Evolutionary conservation across 2,888 invertebrate species (phyloP).

Genomic region (Apotomis capreana): DNA sequence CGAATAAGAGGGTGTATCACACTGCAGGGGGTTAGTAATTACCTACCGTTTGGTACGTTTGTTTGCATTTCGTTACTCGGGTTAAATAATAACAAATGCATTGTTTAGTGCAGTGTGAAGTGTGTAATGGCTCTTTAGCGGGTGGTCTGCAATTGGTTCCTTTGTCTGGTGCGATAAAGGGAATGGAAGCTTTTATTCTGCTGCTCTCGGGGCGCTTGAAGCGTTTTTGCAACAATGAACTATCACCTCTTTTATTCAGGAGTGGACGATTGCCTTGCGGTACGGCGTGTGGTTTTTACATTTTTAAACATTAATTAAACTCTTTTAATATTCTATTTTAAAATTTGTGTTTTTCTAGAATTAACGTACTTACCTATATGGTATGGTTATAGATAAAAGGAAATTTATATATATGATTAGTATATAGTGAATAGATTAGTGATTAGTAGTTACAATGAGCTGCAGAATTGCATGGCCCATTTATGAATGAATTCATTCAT

Average conservation of each 20-base stretch:
- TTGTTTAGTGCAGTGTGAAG: constrained; percentile 63
- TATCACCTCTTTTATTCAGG: constrained; percentile 21
- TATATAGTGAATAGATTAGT: no score
- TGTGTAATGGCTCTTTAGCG: constrained; percentile 60
- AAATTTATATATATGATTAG: no score
- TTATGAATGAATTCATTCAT: no score
- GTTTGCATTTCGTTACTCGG: constrained; percentile 65
- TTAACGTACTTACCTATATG: no score
- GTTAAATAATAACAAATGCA: constrained; percentile 76
- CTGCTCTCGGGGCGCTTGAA: constrained; percentile 26
- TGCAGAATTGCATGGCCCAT: no score
- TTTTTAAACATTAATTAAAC: constrained; percentile 1
- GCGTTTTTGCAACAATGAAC: constrained; percentile 23
- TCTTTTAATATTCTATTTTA: neutral
- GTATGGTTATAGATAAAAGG: no score
- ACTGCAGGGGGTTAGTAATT: constrained; percentile 69
- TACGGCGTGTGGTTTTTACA: constrained; percentile 9
- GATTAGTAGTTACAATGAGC: no score
- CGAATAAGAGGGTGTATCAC: constrained; percentile 58
- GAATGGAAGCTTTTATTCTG: constrained; percentile 32
- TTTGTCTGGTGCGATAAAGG: constrained; percentile 50
- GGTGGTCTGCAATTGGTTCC: constrained; percentile 64
- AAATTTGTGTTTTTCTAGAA: no score
- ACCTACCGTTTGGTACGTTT: constrained; percentile 68
- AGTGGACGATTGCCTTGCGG: constrained; percentile 19